Evolutionary conservation across 2,797 vertebrate species (phyloP).

Genomic region (Meriones psammophilus): DNA sequence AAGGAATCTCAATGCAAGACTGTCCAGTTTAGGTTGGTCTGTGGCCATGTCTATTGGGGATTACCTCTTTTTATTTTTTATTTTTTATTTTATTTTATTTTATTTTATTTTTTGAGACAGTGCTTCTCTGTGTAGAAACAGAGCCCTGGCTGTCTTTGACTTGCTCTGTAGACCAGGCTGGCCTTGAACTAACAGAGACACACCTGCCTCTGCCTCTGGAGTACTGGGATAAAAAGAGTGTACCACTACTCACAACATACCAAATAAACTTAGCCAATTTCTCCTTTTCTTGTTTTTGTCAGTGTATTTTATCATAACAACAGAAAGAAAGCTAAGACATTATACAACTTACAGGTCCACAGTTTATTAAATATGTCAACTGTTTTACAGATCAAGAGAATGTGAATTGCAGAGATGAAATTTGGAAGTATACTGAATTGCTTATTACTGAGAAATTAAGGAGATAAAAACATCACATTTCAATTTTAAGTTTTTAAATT

Average conservation of each 20-base stretch:
- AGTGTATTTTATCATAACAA: background rate
- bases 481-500: background rate
- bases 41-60: background rate
- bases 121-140: too few species aligned
- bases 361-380: background rate
- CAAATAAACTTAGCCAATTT: background rate
- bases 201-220: too few species aligned
- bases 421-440: background rate
- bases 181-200: too few species aligned
- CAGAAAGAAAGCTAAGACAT: background rate
- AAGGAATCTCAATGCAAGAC: background rate
- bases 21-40: background rate
- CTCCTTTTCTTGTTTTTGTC: background rate
- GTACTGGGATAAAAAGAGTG: too few species aligned
- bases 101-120: too few species aligned
- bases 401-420: background rate
- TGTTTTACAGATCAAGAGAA: slow-evolving; percentile 28
- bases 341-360: background rate
- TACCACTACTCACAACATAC: too few species aligned
- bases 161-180: too few species aligned
- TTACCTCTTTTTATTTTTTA: background rate
- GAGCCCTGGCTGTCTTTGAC: too few species aligned
- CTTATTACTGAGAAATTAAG: background rate
- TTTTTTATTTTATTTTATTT: too few species aligned
- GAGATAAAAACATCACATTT: background rate